Conservation (phyloP, 2,888 invertebrate species). For the Spilarctia lutea region DNA sequence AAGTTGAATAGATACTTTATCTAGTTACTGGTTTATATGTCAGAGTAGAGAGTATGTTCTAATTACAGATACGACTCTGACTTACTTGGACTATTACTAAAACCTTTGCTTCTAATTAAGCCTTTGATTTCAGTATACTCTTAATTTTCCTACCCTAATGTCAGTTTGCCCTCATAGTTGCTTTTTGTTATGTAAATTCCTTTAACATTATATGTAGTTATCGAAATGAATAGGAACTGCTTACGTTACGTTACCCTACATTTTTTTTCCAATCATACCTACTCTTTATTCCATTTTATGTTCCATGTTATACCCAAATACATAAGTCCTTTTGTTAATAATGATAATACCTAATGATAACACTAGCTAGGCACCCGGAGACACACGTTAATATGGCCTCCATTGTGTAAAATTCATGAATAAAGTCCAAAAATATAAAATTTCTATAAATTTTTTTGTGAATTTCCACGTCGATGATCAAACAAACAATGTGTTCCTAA, state of each 20-base stretch:
- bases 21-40: neutral
- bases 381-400: neutral
- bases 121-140: neutral
- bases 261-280: too few species aligned
- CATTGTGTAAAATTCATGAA: neutral
- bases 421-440: neutral
- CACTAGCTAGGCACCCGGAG: neutral
- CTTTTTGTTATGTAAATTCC: neutral
- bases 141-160: neutral
- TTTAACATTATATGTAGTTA: too few species aligned
- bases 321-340: too few species aligned
- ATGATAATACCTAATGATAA: neutral
- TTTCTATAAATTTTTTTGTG: neutral
- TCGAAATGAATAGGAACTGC: too few species aligned
- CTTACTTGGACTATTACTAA: neutral
- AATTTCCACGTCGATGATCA: constrained; percentile 3
- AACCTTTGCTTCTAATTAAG: neutral
- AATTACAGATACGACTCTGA: too few species aligned
- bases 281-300: too few species aligned
- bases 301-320: too few species aligned
- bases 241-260: too few species aligned
- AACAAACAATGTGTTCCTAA: constrained; percentile 9
- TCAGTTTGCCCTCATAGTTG: neutral
- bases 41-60: too few species aligned
- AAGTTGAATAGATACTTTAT: neutral